phyloP scores from a whole-genome alignment of 2,113 vertebrate species.

The Cebidichthys violaceus region DNA sequence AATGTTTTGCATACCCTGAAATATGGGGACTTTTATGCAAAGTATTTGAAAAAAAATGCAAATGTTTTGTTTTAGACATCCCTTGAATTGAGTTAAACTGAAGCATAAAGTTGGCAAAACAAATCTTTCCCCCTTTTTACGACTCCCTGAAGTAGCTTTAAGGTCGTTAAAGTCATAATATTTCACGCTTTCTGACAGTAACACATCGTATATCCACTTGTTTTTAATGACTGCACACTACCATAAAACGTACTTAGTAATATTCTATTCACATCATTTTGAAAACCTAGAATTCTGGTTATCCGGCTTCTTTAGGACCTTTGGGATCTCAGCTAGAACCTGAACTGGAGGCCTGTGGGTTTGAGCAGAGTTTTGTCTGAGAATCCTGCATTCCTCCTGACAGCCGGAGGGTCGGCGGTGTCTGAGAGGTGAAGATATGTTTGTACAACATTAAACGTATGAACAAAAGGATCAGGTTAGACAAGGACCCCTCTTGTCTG shows the following conservation, averaged over 20 bases:
- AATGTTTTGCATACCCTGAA: background rate
- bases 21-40: background rate
- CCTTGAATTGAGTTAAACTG: background rate
- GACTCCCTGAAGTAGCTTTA: background rate
- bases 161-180: background rate
- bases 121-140: background rate
- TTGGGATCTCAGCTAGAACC: background rate
- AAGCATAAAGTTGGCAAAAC: background rate
- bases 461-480: conserved; percentile 23
- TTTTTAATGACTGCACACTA: background rate
- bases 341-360: background rate
- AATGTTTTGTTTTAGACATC: background rate
- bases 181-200: background rate
- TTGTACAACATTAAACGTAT: background rate
- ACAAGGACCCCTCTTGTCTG: conserved; percentile 39
- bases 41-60: background rate
- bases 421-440: background rate
- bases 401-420: too few species aligned
- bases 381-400: background rate
- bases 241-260: background rate
- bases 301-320: background rate
- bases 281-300: background rate
- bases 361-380: background rate
- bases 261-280: background rate
- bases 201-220: background rate